phyloP scores from a whole-genome alignment of 1,140 invertebrate genomes.

The Papilio xuthus region DNA sequence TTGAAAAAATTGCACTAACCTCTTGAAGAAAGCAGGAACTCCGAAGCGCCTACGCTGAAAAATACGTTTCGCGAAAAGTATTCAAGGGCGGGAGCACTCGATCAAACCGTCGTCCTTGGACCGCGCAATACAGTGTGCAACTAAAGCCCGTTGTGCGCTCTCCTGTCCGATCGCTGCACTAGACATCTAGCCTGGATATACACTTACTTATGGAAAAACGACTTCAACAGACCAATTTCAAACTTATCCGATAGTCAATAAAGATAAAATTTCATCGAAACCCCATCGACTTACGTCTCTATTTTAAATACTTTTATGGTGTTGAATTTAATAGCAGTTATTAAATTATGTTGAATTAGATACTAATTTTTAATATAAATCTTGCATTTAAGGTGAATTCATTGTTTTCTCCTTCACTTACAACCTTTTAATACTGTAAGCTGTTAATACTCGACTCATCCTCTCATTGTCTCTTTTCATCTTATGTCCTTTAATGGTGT shows the following conservation, averaged over 20 bases:
- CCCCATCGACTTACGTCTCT: not conserved
- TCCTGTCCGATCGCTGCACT: not conserved
- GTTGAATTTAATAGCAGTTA: not conserved
- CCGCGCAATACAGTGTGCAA: not conserved
- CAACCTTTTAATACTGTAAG: not conserved
- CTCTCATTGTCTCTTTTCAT: not conserved
- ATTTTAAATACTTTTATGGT: not conserved
- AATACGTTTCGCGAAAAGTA: not conserved
- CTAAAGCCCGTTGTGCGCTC: not conserved
- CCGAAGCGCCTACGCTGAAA: not conserved
- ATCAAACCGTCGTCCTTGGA: conserved; percentile 1
- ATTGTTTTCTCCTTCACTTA: not conserved
- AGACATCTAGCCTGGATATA: not conserved
- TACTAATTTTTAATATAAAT: not conserved
- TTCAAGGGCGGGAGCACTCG: not conserved
- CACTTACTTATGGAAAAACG: not conserved
- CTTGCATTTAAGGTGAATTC: not conserved
- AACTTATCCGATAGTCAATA: not conserved
- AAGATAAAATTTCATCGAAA: not conserved
- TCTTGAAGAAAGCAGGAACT: not conserved
- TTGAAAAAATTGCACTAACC: too few species aligned
- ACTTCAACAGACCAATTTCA: not conserved
- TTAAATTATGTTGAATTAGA: not conserved
- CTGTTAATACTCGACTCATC: not conserved
- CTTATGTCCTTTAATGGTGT: not conserved